phyloP scores from a whole-genome alignment of 2,888 invertebrate species.

The Zonitis immaculata region DNA sequence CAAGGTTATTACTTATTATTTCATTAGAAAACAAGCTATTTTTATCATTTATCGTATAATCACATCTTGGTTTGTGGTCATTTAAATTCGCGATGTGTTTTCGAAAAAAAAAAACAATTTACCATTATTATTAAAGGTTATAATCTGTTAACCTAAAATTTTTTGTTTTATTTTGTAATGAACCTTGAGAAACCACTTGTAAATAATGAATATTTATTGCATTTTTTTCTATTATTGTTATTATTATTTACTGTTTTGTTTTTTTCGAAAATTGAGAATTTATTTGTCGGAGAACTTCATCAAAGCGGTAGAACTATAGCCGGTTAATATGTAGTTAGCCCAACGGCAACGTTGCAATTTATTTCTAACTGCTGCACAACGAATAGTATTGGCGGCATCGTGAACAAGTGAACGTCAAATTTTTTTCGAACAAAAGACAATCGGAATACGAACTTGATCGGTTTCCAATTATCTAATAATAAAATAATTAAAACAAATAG shows the following conservation, averaged over 20 bases:
- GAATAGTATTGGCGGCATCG: conserved; percentile 29
- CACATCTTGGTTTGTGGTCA: too few species aligned
- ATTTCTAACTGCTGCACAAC: conserved; percentile 28
- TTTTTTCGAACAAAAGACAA: conserved; percentile 19
- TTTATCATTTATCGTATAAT: too few species aligned
- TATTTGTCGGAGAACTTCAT: too few species aligned
- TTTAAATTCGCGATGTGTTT: too few species aligned
- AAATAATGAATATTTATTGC: too few species aligned
- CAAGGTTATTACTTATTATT: too few species aligned
- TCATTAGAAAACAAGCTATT: too few species aligned
- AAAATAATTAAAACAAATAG: background rate
- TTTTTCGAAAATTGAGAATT: too few species aligned
- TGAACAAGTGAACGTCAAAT: conserved; percentile 19
- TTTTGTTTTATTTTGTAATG: too few species aligned
- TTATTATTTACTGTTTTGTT: too few species aligned
- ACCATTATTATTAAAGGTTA: background rate
- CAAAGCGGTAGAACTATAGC: conserved; percentile 31
- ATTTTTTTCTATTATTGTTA: too few species aligned
- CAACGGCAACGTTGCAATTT: conserved; percentile 40
- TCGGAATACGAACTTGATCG: conserved; percentile 3
- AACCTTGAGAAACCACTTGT: background rate
- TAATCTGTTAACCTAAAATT: background rate
- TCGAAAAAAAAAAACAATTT: too few species aligned
- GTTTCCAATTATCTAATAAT: conserved; percentile 1
- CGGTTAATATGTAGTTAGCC: conserved; percentile 15